Evolutionary conservation across 2,113 vertebrate species (phyloP).

Genomic region (Nicator chloris): DNA sequence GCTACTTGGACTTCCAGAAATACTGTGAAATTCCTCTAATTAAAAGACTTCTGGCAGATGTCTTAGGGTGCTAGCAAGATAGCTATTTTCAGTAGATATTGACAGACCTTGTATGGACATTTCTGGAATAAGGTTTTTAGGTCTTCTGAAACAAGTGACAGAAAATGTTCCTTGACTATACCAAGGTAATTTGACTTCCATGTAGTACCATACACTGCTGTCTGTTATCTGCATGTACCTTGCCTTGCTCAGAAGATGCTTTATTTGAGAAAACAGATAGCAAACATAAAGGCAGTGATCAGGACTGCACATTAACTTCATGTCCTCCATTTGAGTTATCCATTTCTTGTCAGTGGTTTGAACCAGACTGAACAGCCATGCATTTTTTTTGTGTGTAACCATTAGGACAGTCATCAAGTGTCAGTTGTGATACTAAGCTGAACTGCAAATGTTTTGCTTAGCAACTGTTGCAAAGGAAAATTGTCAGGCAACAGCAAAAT

Average conservation of each 20-base stretch:
- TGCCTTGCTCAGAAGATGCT: background rate
- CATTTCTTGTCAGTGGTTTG: background rate
- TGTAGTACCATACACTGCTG: background rate
- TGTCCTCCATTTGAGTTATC: background rate
- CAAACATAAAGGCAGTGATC: background rate
- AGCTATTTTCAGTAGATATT: background rate
- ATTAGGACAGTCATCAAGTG: background rate
- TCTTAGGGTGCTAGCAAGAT: background rate
- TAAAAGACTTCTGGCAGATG: background rate
- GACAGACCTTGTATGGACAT: background rate
- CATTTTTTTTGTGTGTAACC: background rate
- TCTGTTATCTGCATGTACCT: background rate
- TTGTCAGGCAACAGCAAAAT: conserved; percentile 32
- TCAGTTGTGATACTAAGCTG: conserved; percentile 10
- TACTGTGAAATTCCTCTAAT: background rate
- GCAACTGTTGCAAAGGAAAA: conserved; percentile 57
- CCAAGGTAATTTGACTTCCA: background rate
- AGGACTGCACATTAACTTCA: background rate
- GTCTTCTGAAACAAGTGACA: background rate
- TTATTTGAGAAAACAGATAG: background rate
- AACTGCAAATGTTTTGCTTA: conserved; percentile 53
- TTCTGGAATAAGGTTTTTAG: background rate
- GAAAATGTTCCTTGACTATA: background rate
- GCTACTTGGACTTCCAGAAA: background rate
- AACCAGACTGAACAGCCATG: background rate